Evolutionary conservation across 2,113 vertebrate genomes (phyloP).

Genomic region (Rhinogobius similis): DNA sequence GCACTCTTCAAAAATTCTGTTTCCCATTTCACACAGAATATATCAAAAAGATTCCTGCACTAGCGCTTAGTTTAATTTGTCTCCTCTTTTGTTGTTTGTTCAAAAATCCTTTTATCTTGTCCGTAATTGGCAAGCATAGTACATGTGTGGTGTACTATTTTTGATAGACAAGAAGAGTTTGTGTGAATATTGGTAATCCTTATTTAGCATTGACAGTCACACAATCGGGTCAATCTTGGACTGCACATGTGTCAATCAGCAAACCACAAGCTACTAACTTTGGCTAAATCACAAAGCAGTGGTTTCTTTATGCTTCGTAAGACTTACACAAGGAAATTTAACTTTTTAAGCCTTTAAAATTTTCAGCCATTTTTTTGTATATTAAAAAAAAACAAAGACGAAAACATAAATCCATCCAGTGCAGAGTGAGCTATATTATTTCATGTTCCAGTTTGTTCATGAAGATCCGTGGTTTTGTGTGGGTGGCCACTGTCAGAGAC

Average conservation of each 20-base stretch:
- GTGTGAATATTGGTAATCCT: background rate
- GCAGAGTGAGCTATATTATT: background rate
- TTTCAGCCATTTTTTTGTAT: too few species aligned
- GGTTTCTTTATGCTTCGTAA: too few species aligned
- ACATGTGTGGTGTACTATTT: background rate
- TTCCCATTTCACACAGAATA: background rate
- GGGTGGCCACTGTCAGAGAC: background rate
- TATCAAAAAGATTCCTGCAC: background rate
- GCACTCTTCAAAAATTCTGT: background rate
- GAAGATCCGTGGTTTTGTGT: too few species aligned
- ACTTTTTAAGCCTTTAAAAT: too few species aligned
- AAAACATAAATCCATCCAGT: background rate
- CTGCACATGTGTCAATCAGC: too few species aligned
- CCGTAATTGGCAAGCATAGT: background rate
- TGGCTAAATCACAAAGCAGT: too few species aligned
- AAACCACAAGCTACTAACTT: background rate
- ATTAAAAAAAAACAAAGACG: too few species aligned
- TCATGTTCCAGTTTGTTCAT: too few species aligned
- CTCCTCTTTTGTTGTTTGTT: background rate
- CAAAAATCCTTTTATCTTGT: background rate
- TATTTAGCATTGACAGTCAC: too few species aligned
- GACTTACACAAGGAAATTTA: too few species aligned
- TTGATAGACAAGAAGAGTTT: background rate
- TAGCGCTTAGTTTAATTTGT: background rate
- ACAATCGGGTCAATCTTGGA: too few species aligned